Base-by-base conservation (phyloP, 1,140 invertebrate genomes). In the Manduca sexta region DNA sequence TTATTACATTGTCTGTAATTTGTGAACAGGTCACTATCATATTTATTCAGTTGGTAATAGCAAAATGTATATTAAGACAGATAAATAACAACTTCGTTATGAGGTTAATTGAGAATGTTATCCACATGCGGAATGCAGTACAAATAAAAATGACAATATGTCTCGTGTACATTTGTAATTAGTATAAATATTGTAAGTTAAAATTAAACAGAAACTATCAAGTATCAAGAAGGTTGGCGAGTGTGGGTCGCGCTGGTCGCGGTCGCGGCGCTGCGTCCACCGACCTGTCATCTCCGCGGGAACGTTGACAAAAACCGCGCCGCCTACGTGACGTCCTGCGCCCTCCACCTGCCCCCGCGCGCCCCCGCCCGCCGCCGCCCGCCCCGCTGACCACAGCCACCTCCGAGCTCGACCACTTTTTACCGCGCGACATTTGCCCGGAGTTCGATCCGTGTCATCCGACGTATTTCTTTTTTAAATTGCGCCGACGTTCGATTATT, bases 381-480 rank as follows among this genome's bases (percentile, higher is more conserved):
- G 35, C 57, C 46, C 51, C 62, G 65, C 64, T 69, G 60, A 61
- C 47, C 44, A 33, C 47, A 45, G 74, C 60, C 68, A 26, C 21
- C 21, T 26, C 21, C 21, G 21, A 26, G 21, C 21, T 26, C 65
- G 81, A 84, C 79, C 74, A 76, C 77, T 84, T 84, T 84, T 84
- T 83, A 84, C 74, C 69, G 69, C 75, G 78, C 81, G 81, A 81
- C 78, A 82, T 84, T 84, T 84, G 78, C 81, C 81, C 78, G 77
- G 81, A 84, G 81, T 84, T 84, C 81, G 78, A 81, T 81, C 77
- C 77, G 79, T 84, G 81, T 84, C 81, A 83, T 84, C 74, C 72
- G 77, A 82, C 80, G 71, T 81, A 81, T 81, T 82, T 75, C 75
- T 84, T 79, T 84, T 82, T 82, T 74, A 74, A 80, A 83, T 76